phyloP scores from a whole-genome alignment of 37 sponge, comb jelly and placozoan genomes.

The Corticium candelabrum region DNA sequence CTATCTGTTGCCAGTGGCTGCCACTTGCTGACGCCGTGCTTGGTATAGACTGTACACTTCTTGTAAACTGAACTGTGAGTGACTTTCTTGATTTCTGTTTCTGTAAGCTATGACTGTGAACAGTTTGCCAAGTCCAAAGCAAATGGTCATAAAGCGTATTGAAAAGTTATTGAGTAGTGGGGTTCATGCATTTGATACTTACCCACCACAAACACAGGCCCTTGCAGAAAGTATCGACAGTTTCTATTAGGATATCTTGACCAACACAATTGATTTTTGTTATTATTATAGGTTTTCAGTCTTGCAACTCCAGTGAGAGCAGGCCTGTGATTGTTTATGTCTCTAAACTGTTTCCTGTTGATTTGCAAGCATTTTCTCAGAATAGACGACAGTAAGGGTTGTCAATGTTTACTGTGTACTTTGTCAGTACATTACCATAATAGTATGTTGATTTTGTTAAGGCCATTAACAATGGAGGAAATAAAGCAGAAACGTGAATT shows the following conservation, averaged over 20 bases:
- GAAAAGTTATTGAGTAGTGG: conserved; percentile 69
- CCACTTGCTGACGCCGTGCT: conserved; percentile 75
- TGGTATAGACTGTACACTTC: too few relatives aligned
- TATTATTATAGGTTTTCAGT: not conserved
- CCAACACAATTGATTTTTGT: too few relatives aligned
- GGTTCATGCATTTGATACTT: conserved; percentile 46
- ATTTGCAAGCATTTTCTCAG: conserved; percentile 34
- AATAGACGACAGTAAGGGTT: conserved; percentile 56
- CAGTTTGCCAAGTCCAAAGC: conserved; percentile 72
- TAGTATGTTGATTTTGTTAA: too few relatives aligned
- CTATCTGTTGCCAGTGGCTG: conserved; percentile 90
- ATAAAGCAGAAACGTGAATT: too few relatives aligned
- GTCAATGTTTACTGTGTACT: too few relatives aligned
- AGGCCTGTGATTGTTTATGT: conserved; percentile 70
- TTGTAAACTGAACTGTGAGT: not conserved
- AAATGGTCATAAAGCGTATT: conserved; percentile 48
- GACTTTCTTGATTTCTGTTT: not conserved
- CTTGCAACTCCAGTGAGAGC: not conserved
- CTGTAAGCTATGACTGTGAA: conserved; percentile 55
- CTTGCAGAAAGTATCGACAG: conserved; percentile 62
- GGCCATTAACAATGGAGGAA: too few relatives aligned
- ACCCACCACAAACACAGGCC: conserved; percentile 56
- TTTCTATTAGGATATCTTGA: too few relatives aligned
- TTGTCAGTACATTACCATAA: too few relatives aligned
- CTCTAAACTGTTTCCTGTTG: conserved; percentile 79